phyloP scores from a whole-genome alignment of 2,888 invertebrate species.

The Morpho deidamia region DNA sequence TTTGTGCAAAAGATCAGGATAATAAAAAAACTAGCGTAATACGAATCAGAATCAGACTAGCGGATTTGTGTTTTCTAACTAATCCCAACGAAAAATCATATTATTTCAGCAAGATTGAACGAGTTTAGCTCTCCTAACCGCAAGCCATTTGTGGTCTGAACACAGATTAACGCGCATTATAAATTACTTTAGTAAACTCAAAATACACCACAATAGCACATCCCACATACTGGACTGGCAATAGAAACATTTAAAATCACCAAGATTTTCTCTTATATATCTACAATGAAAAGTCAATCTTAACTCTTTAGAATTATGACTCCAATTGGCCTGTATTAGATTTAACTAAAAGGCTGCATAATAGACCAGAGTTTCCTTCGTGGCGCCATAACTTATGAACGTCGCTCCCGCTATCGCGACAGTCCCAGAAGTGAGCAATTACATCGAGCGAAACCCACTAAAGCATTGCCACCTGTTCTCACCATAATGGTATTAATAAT shows the following conservation, averaged over 20 bases:
- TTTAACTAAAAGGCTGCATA: slow-evolving; percentile 1
- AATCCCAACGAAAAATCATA: too few species aligned
- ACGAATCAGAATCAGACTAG: too few species aligned
- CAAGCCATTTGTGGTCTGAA: slow-evolving; percentile 18
- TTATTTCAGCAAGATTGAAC: neutral
- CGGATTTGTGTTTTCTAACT: too few species aligned
- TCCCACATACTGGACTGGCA: slow-evolving; percentile 28
- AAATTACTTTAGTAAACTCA: slow-evolving; percentile 25
- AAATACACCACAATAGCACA: slow-evolving; percentile 25
- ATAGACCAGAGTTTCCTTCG: slow-evolving; percentile 21
- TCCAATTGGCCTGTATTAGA: neutral
- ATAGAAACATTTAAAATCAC: slow-evolving; percentile 20
- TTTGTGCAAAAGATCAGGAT: too few species aligned
- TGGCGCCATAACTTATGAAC: slow-evolving; percentile 46
- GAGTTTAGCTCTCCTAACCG: slow-evolving; percentile 22
- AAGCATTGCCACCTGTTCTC: slow-evolving; percentile 66
- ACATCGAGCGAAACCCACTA: slow-evolving; percentile 59
- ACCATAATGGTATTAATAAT: slow-evolving; percentile 56
- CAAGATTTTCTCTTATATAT: slow-evolving; percentile 16
- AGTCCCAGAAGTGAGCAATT: slow-evolving; percentile 60
- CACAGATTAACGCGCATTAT: slow-evolving; percentile 21
- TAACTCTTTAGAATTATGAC: neutral
- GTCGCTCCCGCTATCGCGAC: slow-evolving; percentile 51
- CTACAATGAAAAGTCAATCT: slow-evolving; percentile 9
- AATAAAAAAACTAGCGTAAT: too few species aligned